Percentiles rank a stretch among this genome's conserved stretches.
Conservation (phyloP, 2,113 vertebrate genomes). For the Odocoileus hemionus region DNA sequence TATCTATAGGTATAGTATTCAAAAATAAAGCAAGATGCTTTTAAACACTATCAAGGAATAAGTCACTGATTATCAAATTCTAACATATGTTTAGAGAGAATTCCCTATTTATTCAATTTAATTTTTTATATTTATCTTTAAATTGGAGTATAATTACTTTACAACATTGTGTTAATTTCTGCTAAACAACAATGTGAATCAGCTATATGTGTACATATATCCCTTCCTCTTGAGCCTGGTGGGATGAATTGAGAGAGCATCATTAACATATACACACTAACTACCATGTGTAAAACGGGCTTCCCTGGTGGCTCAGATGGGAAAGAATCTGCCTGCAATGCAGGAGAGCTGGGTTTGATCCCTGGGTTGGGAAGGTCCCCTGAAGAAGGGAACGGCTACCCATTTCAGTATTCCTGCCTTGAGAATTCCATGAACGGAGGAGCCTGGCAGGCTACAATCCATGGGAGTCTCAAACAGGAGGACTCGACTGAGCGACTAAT, state of each 20-base stretch:
- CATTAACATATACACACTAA: background rate
- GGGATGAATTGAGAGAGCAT: background rate
- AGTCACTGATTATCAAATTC: background rate
- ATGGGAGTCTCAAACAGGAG: background rate
- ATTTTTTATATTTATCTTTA: background rate
- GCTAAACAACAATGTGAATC: background rate
- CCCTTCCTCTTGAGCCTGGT: background rate
- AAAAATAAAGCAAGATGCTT: background rate
- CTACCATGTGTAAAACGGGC: background rate
- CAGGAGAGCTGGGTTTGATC: background rate
- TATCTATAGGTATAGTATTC: background rate
- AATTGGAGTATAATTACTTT: background rate
- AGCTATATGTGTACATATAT: background rate
- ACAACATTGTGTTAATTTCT: background rate
- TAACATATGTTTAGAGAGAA: background rate
- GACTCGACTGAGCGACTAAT: rapidly evolving
- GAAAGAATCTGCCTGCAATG: background rate
- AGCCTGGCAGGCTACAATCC: background rate
- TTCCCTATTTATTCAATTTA: background rate
- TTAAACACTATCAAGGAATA: background rate
- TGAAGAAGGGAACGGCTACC: background rate
- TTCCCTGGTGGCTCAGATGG: background rate
- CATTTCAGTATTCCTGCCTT: background rate
- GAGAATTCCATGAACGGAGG: background rate
- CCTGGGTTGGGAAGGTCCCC: background rate